Base-by-base conservation (phyloP, 2,113 vertebrate species). In the Rhinichthys klamathensis region DNA sequence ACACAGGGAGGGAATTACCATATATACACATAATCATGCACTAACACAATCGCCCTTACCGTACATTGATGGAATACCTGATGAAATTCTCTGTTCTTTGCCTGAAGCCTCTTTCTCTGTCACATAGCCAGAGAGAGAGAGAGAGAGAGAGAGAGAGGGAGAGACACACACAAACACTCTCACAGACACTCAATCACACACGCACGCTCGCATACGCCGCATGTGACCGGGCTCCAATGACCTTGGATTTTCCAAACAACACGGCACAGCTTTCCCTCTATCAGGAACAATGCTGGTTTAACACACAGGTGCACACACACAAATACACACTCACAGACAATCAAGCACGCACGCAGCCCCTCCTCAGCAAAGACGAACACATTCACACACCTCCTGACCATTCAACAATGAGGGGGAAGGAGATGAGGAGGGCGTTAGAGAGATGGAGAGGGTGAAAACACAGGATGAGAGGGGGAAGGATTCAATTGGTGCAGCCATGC, bases 161-260 rank as follows among this genome's bases (percentile, higher is more conserved):
- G 25, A 63, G 11, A 32, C 18, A 51, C 63, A 51, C 75, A 21
- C 51, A 67, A 51, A 35, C 61, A 6, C 83, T 13, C 84, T 44
- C 80, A 18, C 72, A 25, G 25, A 27, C 85, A 44, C 82, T 54
- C 81, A 73, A 16, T 63, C 80, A 60, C 32, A 70, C 78, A 84
- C 35, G 32, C 58, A 69, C 79, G 23, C 75, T 78, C 79, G 56
- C 85, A 63, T 76, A 87, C 56, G 18, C 63, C 35, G 27, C 86
- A 84, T 85, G 83, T 84, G 88, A 88, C 88, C 75, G 77, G 58
- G 51, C 86, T 82, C 63, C 56, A 72, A 82, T 90, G 87, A 90
- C 88, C 90, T 91, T 89, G 87, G 86, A 67, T 89, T 89, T 87
- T 86, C 85, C 83, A 83, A 70, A 82, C 83, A 84, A 41, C 56